Percentiles rank a stretch among this genome's conserved stretches.
phyloP scores from a whole-genome alignment of 1,140 invertebrate species.

The Araneus ventricosus region DNA sequence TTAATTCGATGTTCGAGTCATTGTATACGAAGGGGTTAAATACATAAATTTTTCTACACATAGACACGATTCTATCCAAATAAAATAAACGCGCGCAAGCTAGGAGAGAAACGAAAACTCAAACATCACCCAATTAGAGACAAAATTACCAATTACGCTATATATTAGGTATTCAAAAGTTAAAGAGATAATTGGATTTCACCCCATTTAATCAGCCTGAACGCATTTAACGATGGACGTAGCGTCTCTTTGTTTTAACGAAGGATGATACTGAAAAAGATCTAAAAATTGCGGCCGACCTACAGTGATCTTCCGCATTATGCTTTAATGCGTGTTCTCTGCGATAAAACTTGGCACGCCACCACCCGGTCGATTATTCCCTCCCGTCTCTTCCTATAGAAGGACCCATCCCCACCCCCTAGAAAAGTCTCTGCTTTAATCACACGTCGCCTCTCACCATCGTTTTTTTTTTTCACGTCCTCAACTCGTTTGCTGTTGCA shows the following conservation, averaged over 20 bases:
- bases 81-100: too few relatives aligned
- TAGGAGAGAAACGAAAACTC: too few relatives aligned
- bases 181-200: background rate
- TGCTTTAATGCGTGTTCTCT: constrained; percentile 60
- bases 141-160: too few relatives aligned
- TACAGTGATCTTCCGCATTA: constrained; percentile 54
- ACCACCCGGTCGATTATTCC: constrained; percentile 59
- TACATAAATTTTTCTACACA: too few relatives aligned
- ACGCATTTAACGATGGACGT: background rate
- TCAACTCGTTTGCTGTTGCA: background rate
- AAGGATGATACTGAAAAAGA: background rate
- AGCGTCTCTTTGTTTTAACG: background rate
- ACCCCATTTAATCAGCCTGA: background rate
- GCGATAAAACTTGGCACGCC: constrained; percentile 71
- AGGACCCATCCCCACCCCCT: background rate
- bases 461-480: background rate
- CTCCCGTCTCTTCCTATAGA: constrained; percentile 28
- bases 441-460: background rate
- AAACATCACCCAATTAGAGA: too few relatives aligned
- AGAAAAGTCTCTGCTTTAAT: background rate
- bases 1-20: too few relatives aligned
- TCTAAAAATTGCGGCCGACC: background rate
- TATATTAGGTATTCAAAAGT: too few relatives aligned
- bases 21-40: too few relatives aligned
- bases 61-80: too few relatives aligned